Conservation (phyloP, 2,888 invertebrate genomes). For the Coelogynopora nodosa region DNA sequence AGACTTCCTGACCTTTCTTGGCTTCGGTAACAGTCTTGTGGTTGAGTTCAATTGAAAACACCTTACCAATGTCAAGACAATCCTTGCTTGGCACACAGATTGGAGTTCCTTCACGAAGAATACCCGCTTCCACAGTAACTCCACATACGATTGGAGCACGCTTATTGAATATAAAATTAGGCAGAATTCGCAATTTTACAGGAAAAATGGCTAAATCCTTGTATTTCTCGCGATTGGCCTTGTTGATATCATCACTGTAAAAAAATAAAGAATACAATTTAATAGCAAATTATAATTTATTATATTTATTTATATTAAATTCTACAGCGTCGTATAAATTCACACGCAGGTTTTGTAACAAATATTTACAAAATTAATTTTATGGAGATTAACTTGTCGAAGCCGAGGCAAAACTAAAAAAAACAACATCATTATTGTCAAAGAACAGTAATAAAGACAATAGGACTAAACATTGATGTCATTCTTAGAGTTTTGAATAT, state of each 20-base stretch:
- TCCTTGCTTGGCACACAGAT: slow-evolving; percentile 94
- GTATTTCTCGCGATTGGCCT: slow-evolving; percentile 86
- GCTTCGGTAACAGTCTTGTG: slow-evolving; percentile 91
- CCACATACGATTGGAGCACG: slow-evolving; percentile 96
- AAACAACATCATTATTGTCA: no score
- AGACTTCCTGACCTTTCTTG: slow-evolving; percentile 72
- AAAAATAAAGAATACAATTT: slow-evolving; percentile 64
- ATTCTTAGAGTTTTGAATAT: no score
- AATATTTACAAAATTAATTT: no score
- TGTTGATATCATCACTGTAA: slow-evolving; percentile 82
- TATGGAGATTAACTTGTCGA: no score
- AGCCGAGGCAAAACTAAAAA: no score
- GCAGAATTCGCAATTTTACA: slow-evolving; percentile 77
- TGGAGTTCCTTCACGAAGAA: slow-evolving; percentile 91
- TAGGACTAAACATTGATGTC: no score
- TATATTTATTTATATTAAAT: no score
- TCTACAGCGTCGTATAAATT: no score
- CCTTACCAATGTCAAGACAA: slow-evolving; percentile 81
- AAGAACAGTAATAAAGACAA: no score
- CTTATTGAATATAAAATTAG: slow-evolving; percentile 92
- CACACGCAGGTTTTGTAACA: no score
- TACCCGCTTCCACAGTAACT: slow-evolving; percentile 88
- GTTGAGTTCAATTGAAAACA: slow-evolving; percentile 89
- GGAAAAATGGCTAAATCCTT: slow-evolving; percentile 97
- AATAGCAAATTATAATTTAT: no score